These are phyloP conservation scores for Colinus virginianus DNA, from an alignment of 2,113 vertebrate genomes.

Conservation along the genomic window DNA sequence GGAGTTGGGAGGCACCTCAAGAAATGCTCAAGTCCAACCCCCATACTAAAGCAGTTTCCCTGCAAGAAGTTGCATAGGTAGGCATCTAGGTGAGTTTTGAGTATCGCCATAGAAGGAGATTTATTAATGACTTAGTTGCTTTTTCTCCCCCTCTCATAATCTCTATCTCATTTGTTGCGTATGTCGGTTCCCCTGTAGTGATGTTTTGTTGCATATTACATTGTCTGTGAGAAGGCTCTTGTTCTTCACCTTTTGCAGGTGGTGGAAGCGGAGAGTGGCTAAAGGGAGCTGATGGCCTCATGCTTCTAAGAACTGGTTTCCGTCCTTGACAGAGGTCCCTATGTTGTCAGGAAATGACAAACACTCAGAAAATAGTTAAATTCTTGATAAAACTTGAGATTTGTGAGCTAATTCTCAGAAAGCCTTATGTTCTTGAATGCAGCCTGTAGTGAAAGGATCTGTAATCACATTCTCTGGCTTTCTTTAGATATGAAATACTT, in stretches of 20 bases:
- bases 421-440: neutral
- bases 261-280: neutral
- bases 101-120: no score
- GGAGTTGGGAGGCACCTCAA: no score
- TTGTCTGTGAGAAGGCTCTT: neutral
- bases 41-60: no score
- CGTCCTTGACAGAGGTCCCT: neutral
- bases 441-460: neutral
- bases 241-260: neutral
- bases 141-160: neutral
- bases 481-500: neutral
- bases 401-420: neutral
- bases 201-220: neutral
- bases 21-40: no score
- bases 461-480: accelerated
- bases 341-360: neutral
- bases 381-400: neutral
- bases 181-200: neutral
- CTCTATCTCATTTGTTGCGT: neutral
- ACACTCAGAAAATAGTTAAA: neutral
- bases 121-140: neutral
- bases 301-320: neutral
- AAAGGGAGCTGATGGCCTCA: neutral
- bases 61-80: no score
- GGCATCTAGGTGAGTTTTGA: no score